Evolutionary conservation across 2,113 vertebrate species (phyloP).

Genomic region (Heloderma charlesbogerti): DNA sequence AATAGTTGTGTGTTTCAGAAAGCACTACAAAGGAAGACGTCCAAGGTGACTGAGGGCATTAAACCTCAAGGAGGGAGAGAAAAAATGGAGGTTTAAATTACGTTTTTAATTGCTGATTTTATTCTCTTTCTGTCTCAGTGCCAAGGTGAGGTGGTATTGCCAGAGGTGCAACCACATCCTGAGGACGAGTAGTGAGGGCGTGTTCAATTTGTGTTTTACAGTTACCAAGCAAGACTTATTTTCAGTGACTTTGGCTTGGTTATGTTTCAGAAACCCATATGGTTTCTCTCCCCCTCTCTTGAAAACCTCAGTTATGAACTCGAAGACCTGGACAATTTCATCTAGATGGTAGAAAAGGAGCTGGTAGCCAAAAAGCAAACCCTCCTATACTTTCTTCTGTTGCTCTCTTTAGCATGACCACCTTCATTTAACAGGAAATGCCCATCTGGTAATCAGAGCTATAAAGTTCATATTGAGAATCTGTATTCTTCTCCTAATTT

Average conservation of each 20-base stretch:
- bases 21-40: not conserved
- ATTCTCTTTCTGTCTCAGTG: slow-evolving; percentile 16
- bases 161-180: slow-evolving; percentile 37
- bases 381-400: not conserved
- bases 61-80: not conserved
- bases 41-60: slow-evolving; percentile 9
- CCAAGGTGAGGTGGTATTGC: slow-evolving; percentile 36
- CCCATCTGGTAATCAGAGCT: not conserved
- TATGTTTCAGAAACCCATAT: slow-evolving; percentile 66
- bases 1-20: not conserved
- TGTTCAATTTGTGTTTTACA: slow-evolving; percentile 62
- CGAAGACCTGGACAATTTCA: not conserved
- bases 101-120: not conserved
- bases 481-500: not conserved
- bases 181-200: slow-evolving; percentile 50
- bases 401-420: not conserved
- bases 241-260: slow-evolving; percentile 68
- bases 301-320: slow-evolving; percentile 51
- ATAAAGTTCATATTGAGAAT: not conserved
- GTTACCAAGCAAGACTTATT: slow-evolving; percentile 57
- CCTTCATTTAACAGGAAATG: not conserved
- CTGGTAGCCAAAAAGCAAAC: not conserved
- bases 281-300: slow-evolving; percentile 51
- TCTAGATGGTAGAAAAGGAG: not conserved
- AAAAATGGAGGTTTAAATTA: slow-evolving; percentile 23